Evolutionary conservation across 2,888 invertebrate species (phyloP).

Genomic region (Aplocera efformata): DNA sequence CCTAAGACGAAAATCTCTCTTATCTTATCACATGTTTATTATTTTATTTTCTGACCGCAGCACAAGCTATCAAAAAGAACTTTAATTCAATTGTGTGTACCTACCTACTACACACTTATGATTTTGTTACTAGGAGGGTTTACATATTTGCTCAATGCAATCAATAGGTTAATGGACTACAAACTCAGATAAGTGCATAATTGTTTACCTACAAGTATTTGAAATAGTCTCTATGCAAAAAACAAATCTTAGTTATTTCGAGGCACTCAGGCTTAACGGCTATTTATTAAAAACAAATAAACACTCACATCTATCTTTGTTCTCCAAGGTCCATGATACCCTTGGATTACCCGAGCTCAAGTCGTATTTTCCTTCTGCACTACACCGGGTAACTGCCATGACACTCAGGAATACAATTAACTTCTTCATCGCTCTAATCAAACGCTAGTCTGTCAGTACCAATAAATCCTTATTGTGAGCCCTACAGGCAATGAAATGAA

Average conservation of each 20-base stretch:
- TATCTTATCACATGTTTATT: too few relatives aligned
- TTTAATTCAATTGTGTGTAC: too few relatives aligned
- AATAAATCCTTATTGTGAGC: too few relatives aligned
- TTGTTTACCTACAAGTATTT: background rate
- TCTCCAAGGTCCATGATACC: conserved; percentile 53
- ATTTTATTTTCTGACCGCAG: too few relatives aligned
- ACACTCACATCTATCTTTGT: conserved; percentile 66
- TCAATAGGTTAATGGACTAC: conserved; percentile 5
- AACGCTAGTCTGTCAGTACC: too few relatives aligned
- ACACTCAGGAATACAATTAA: conserved; percentile 22
- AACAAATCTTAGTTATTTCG: background rate
- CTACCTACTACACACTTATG: too few relatives aligned
- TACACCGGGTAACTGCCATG: conserved; percentile 19
- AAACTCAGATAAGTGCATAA: conserved; percentile 2
- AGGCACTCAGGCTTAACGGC: background rate
- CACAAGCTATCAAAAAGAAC: too few relatives aligned
- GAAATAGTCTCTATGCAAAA: background rate
- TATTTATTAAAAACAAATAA: conserved; percentile 3
- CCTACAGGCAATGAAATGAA: too few relatives aligned
- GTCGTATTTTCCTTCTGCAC: conserved; percentile 20
- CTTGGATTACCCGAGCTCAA: conserved; percentile 17
- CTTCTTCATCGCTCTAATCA: conserved; percentile 28
- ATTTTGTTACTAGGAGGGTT: too few relatives aligned
- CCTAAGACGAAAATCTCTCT: too few relatives aligned
- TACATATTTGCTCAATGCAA: too few relatives aligned